A percentile compares a stretch with the other conserved stretches of the same genome.
These are phyloP conservation scores for Osmerus eperlanus DNA, from an alignment of 2,113 vertebrate species.

Conservation along the genomic window DNA sequence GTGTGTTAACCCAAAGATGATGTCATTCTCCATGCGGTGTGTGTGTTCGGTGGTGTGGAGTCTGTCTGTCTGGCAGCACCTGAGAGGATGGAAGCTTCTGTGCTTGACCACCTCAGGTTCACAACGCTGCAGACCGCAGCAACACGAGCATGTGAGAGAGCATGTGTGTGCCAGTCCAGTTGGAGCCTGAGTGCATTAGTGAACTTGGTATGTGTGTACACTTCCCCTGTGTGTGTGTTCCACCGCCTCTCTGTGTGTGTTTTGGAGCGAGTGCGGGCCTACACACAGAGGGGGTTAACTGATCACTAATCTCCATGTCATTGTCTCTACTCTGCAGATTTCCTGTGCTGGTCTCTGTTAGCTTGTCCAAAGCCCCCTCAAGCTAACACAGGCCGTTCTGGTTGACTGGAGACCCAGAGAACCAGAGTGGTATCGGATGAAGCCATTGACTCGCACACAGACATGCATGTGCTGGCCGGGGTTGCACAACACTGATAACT, in stretches of 20 bases:
- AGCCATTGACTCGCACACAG: slow-evolving; percentile 34
- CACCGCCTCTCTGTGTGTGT: slow-evolving; percentile 12
- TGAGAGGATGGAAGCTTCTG: not conserved
- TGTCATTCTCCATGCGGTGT: slow-evolving; percentile 18
- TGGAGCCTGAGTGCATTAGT: no score
- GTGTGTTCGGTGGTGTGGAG: not conserved
- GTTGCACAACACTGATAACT: slow-evolving; percentile 59
- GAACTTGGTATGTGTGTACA: slow-evolving; percentile 12
- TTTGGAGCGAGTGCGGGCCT: slow-evolving; percentile 19
- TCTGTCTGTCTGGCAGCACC: slow-evolving; percentile 30
- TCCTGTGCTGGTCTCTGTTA: slow-evolving; percentile 59
- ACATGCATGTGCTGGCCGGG: slow-evolving; percentile 59
- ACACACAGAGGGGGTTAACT: slow-evolving; percentile 43
- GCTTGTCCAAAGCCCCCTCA: slow-evolving; percentile 53
- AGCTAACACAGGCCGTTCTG: slow-evolving; percentile 51
- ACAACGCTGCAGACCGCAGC: no score
- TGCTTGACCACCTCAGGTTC: no score
- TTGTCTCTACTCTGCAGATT: slow-evolving; percentile 59
- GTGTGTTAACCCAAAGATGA: slow-evolving; percentile 29
- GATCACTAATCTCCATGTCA: slow-evolving; percentile 64
- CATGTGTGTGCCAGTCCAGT: no score
- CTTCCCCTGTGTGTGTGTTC: not conserved
- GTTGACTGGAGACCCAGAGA: slow-evolving; percentile 59
- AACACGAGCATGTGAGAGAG: no score
- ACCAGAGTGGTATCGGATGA: slow-evolving; percentile 41